phyloP scores from a whole-genome alignment of 2,113 vertebrate genomes.

The Brachionichthys hirsutus region DNA sequence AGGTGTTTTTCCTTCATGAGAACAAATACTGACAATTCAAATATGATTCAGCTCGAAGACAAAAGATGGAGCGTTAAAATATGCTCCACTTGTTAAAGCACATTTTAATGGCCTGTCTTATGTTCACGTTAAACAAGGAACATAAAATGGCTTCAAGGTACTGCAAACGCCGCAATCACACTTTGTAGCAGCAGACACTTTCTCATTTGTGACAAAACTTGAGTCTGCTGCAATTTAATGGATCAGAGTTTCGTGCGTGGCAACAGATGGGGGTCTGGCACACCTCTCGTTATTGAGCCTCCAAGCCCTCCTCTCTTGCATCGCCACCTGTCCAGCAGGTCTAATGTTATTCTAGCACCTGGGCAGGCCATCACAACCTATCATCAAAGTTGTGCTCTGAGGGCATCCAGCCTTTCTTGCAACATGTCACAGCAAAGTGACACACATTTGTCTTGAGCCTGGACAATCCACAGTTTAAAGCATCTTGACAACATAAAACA shows the following conservation, averaged over 20 bases:
- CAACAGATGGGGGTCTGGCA: slow-evolving; percentile 77
- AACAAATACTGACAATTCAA: slow-evolving; percentile 16
- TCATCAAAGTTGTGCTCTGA: slow-evolving; percentile 72
- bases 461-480: slow-evolving; percentile 13
- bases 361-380: slow-evolving; percentile 69
- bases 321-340: slow-evolving; percentile 75
- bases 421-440: slow-evolving; percentile 45
- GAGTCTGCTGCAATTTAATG: slow-evolving; percentile 66
- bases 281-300: slow-evolving; percentile 72
- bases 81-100: background rate
- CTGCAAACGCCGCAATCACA: slow-evolving; percentile 14
- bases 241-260: slow-evolving; percentile 70
- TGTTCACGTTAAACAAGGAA: slow-evolving; percentile 24
- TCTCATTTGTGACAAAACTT: slow-evolving; percentile 64
- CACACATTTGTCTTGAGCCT: slow-evolving; percentile 41
- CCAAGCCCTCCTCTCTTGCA: slow-evolving; percentile 60
- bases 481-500: slow-evolving; percentile 1
- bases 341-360: slow-evolving; percentile 75
- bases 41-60: slow-evolving; percentile 5
- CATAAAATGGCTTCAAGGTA: slow-evolving; percentile 30
- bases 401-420: slow-evolving; percentile 60
- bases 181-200: slow-evolving; percentile 28
- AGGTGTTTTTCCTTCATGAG: slow-evolving; percentile 4
- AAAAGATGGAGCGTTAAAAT: slow-evolving; percentile 14
- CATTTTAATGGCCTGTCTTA: too few species aligned